These are phyloP conservation scores for Eupithecia pulchellata DNA, from an alignment of 2,888 invertebrate genomes.

Conservation along the genomic window DNA sequence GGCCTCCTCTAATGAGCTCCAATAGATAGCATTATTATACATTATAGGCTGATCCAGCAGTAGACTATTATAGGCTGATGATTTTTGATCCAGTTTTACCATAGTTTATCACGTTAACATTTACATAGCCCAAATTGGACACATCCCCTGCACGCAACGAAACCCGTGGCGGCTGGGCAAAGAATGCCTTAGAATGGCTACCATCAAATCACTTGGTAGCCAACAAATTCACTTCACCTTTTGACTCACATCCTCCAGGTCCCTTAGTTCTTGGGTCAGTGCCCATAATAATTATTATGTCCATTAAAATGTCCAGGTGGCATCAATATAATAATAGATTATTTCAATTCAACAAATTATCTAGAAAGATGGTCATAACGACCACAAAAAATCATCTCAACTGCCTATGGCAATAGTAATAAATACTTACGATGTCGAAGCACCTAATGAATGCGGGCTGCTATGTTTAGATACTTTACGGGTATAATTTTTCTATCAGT, in stretches of 20 bases:
- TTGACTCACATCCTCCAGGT: background rate
- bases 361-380: background rate
- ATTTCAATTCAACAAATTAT: background rate
- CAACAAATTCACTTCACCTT: background rate
- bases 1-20: too few relatives aligned
- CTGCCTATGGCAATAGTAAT: conserved; percentile 15
- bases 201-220: too few relatives aligned
- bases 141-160: too few relatives aligned
- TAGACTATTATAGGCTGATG: too few relatives aligned
- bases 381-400: conserved; percentile 2
- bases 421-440: conserved; percentile 21
- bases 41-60: too few relatives aligned
- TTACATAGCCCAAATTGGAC: too few relatives aligned
- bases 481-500: conserved; percentile 36
- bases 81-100: background rate
- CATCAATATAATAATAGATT: conserved; percentile 3
- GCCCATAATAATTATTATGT: background rate
- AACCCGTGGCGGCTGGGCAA: too few relatives aligned
- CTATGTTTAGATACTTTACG: conserved; percentile 35
- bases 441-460: conserved; percentile 27
- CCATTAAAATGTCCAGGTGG: background rate
- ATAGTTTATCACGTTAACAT: background rate
- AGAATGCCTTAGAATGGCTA: too few relatives aligned
- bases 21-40: too few relatives aligned
- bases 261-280: background rate